Base-by-base conservation (phyloP, 2,888 invertebrate species). In the Conistra vaccinii region DNA sequence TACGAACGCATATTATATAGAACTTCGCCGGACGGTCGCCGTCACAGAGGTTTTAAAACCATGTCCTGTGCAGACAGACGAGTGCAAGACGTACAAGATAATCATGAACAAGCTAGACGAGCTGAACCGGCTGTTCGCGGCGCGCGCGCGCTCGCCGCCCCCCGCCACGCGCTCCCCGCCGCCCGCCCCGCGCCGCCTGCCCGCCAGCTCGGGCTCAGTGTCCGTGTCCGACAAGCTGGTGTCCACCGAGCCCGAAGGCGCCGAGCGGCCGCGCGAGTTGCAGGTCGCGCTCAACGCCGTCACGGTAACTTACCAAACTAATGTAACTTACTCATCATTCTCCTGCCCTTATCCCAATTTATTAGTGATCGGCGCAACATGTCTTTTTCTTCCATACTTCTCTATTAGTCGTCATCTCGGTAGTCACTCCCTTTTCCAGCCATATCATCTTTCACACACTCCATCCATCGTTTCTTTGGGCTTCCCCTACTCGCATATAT, bases 81-180 rank as follows among this genome's bases (percentile, higher is more conserved):
- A 95, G 60, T 95, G 94, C 88, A 94, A 93, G 78, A 96, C 96
- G 0, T 96, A 96, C 91, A 94, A 95, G 89, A 94, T 96, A 74
- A 95, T 96, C 87, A 94, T 95, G 94, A 91, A 87, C 42, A 95
- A 95, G 86, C 80, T 96, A 83, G 95, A 95, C 86, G 95, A 96
- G 85, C 74, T 96, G 83, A 92, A 92, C 85, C 92, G 91, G 0
- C 68, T 93, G 85, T 92, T 94, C 81, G 87, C 85, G 35, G 80
- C 85, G 66, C 89, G 90, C 32, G 88, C 78, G n/a, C 74, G 79
- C 20, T 69, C 78, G 2, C 81, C 76, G 79, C 66, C 78, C 5
- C 78, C 73, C 57, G 84, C 80, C 51, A 80, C 88, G 79, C 85
- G 63, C 58, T 89, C 45, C 85, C 78, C 74, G 81, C 65, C 74